Conservation (phyloP, 2,888 invertebrate genomes). For the Amphipyra berbera region DNA sequence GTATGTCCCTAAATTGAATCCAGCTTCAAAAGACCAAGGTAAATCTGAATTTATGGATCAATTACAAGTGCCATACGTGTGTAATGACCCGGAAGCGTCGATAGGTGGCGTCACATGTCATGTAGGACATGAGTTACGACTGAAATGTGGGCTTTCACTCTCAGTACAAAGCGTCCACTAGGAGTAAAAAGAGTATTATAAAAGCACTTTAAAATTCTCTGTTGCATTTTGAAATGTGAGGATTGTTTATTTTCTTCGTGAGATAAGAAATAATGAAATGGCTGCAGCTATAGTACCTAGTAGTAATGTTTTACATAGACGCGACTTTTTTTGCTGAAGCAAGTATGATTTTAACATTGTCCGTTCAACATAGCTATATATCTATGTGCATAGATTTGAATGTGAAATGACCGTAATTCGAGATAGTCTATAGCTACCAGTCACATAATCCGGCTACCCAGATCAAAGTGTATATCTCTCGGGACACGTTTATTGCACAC, state of each 20-base stretch:
- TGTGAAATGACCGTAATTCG: constrained; percentile 18
- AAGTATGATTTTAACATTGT: neutral
- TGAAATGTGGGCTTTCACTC: constrained; percentile 30
- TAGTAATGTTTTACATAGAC: constrained; percentile 3
- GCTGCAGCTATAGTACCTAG: neutral
- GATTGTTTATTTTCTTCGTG: constrained; percentile 3
- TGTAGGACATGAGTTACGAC: constrained; percentile 37
- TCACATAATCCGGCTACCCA: constrained; percentile 21
- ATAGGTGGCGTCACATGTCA: constrained; percentile 40
- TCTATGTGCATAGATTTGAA: constrained; percentile 29
- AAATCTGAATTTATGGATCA: constrained; percentile 9
- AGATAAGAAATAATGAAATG: constrained; percentile 3
- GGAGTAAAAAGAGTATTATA: constrained; percentile 12
- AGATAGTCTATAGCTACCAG: constrained; percentile 12
- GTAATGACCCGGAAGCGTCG: constrained; percentile 34
- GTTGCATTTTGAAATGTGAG: constrained; percentile 13
- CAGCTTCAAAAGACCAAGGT: constrained; percentile 18
- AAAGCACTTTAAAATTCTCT: constrained; percentile 23
- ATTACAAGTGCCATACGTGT: constrained; percentile 5
- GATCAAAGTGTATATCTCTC: constrained; percentile 31
- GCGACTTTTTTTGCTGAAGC: constrained; percentile 6
- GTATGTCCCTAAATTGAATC: neutral
- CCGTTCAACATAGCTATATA: neutral
- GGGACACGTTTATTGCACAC: constrained; percentile 46
- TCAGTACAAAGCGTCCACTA: constrained; percentile 4